Conservation (phyloP, 2,888 invertebrate genomes). For the Atrina japonica region DNA sequence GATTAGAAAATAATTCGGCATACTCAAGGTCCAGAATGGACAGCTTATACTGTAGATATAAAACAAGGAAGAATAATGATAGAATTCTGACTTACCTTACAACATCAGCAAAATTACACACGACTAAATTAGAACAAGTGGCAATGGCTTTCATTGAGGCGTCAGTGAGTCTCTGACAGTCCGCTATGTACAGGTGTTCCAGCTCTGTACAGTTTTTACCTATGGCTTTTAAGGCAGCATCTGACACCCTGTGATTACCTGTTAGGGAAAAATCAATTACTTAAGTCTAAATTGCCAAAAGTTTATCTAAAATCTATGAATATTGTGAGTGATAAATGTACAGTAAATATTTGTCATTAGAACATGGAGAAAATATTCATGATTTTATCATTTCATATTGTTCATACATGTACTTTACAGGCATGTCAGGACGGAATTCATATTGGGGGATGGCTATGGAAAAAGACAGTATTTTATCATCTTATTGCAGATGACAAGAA, state of each 20-base stretch:
- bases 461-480: no score
- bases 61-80: no score
- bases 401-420: no score
- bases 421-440: no score
- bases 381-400: no score
- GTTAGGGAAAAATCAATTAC: conserved; percentile 28
- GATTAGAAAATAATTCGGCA: no score
- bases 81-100: conserved; percentile 74
- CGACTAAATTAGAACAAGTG: conserved; percentile 71
- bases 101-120: conserved; percentile 80
- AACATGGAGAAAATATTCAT: no score
- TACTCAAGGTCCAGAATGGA: no score
- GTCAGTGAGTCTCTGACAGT: conserved; percentile 79
- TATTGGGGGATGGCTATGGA: no score
- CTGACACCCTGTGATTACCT: conserved; percentile 78
- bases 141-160: conserved; percentile 74
- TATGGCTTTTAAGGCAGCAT: conserved; percentile 73
- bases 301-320: neutral
- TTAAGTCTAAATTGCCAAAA: neutral
- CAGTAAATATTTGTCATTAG: neutral
- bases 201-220: conserved; percentile 75
- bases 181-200: conserved; percentile 77
- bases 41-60: no score
- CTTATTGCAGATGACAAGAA: no score
- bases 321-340: neutral